A percentile compares a stretch with the other conserved stretches of the same genome.
These are phyloP conservation scores for Elysia chlorotica DNA, from an alignment of 1,140 invertebrate genomes.

Conservation along the genomic window DNA sequence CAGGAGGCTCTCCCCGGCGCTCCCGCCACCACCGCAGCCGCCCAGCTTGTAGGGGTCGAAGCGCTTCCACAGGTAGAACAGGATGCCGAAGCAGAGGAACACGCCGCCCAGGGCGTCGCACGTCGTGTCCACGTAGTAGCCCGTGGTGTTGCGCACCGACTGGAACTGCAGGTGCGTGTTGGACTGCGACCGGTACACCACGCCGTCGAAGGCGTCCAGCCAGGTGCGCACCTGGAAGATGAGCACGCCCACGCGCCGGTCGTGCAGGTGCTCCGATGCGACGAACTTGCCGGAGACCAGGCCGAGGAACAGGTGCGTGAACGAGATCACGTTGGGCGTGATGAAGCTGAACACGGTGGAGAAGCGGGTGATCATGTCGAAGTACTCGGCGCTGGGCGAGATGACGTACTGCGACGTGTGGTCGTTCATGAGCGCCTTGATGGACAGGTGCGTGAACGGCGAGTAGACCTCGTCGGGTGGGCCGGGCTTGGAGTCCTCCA, in stretches of 20 bases:
- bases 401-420: conserved; percentile 51
- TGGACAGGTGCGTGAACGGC: conserved; percentile 49
- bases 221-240: conserved; percentile 51
- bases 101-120: conserved; percentile 49
- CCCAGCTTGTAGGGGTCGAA: conserved; percentile 33
- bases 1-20: too few relatives aligned
- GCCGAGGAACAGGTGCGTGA: conserved; percentile 47
- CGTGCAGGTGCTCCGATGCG: conserved; percentile 44
- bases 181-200: conserved; percentile 48
- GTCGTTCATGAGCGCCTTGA: conserved; percentile 58
- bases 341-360: conserved; percentile 54
- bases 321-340: conserved; percentile 55
- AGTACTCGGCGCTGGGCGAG: conserved; percentile 49
- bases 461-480: conserved; percentile 32
- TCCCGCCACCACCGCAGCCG: conserved; percentile 2
- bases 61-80: conserved; percentile 47
- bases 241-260: conserved; percentile 47
- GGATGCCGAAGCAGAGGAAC: conserved; percentile 39
- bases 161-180: conserved; percentile 30
- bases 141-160: conserved; percentile 46
- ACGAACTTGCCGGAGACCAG: conserved; percentile 50
- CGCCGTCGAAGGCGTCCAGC: conserved; percentile 56
- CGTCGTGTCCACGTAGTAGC: conserved; percentile 52
- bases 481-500: conserved; percentile 37
- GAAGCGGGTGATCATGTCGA: conserved; percentile 51